Evolutionary conservation across 2,797 vertebrate genomes (phyloP).

Genomic region (Falco biarmicus): DNA sequence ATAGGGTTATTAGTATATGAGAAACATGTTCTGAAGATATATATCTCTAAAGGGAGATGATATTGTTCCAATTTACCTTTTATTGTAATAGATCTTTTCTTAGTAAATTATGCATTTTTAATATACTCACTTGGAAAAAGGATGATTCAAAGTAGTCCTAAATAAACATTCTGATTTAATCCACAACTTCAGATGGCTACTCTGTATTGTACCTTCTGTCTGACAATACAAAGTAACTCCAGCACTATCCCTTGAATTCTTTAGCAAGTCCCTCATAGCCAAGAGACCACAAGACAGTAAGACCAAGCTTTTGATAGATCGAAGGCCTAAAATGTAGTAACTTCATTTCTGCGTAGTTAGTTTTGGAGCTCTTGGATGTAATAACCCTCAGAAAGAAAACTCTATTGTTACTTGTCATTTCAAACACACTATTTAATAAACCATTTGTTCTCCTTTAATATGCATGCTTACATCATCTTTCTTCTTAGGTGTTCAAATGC

Average conservation of each 20-base stretch:
- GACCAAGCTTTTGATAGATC: background rate
- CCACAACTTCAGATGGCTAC: background rate
- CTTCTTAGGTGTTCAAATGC: background rate
- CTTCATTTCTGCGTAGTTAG: background rate
- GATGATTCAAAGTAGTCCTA: background rate
- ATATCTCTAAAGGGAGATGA: background rate
- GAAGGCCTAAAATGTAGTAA: background rate
- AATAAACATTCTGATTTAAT: constrained; percentile 15
- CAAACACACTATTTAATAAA: background rate
- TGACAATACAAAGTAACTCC: background rate
- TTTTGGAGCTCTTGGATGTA: background rate
- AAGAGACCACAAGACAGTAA: background rate
- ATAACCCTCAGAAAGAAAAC: background rate
- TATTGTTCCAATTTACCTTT: background rate
- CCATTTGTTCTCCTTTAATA: background rate
- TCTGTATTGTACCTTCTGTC: background rate
- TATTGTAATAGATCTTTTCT: background rate
- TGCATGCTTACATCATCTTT: background rate
- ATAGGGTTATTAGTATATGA: background rate
- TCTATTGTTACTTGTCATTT: background rate
- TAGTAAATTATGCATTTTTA: background rate
- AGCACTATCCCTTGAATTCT: background rate
- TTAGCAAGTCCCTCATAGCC: background rate
- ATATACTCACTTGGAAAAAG: background rate
- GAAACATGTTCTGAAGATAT: background rate